Conservation (phyloP, 1,140 invertebrate species). For the Stegodyphus mimosarum region DNA sequence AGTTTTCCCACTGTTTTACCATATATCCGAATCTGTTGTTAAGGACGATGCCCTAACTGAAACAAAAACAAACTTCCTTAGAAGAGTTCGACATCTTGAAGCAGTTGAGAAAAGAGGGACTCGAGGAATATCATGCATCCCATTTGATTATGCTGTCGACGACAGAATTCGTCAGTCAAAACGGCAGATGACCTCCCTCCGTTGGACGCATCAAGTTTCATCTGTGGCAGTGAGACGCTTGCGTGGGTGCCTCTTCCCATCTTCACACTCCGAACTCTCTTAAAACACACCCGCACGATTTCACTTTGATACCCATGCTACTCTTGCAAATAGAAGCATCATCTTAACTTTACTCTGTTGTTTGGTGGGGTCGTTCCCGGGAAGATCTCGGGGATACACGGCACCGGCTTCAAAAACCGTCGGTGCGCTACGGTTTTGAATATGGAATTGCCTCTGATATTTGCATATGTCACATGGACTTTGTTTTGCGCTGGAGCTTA, state of each 20-base stretch:
- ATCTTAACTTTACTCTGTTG: background rate
- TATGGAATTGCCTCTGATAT: background rate
- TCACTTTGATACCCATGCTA: background rate
- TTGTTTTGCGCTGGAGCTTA: background rate
- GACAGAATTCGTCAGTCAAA: conserved; percentile 47
- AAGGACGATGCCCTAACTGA: background rate
- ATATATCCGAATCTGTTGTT: background rate
- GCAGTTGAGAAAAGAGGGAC: conserved; percentile 38
- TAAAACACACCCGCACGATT: conserved; percentile 16
- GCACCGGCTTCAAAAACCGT: background rate
- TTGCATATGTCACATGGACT: conserved; percentile 6
- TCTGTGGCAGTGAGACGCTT: background rate
- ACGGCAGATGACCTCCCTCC: conserved; percentile 47
- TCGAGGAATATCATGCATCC: conserved; percentile 20
- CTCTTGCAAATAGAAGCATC: conserved; percentile 5
- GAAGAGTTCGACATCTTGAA: conserved; percentile 37
- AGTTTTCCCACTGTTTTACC: no score
- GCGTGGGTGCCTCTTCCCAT: background rate
- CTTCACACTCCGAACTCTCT: background rate
- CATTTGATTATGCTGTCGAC: conserved; percentile 36
- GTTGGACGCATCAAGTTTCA: conserved; percentile 50
- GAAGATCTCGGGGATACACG: conserved; percentile 22
- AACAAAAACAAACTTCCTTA: background rate
- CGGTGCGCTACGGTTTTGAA: background rate
- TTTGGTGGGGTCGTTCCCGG: background rate